Evolutionary conservation across 2,888 invertebrate genomes (phyloP).

Genomic region (Luperina nickerlii): DNA sequence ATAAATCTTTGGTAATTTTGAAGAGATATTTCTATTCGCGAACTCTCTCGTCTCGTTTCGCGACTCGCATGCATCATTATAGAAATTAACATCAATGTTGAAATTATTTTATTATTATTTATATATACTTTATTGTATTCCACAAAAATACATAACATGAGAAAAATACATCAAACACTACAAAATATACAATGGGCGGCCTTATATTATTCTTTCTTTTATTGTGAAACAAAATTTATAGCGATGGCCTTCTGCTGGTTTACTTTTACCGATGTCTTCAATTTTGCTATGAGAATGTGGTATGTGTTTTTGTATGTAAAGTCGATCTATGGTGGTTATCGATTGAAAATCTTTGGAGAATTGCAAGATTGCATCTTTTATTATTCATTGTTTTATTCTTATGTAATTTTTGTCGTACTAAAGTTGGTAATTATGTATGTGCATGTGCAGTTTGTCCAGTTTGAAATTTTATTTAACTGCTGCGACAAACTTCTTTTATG

Average conservation of each 20-base stretch:
- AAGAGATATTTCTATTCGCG: background rate
- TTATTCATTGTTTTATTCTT: background rate
- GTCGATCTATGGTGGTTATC: background rate
- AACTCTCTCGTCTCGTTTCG: background rate
- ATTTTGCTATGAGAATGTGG: too few relatives aligned
- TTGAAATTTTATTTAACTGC: background rate
- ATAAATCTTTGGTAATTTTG: background rate
- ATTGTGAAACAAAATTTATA: constrained; percentile 25
- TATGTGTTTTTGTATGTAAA: background rate
- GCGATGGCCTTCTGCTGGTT: background rate
- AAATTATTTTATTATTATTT: constrained; percentile 19
- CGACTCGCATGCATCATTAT: constrained; percentile 9
- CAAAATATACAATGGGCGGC: too few relatives aligned
- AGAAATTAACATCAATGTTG: constrained; percentile 22
- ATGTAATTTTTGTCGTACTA: background rate
- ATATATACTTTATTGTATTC: too few relatives aligned
- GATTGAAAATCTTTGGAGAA: background rate
- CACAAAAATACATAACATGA: too few relatives aligned
- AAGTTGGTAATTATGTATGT: background rate
- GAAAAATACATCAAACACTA: too few relatives aligned
- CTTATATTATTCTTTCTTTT: background rate
- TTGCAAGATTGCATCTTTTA: background rate
- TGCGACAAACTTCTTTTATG: background rate
- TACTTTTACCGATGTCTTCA: constrained; percentile 16
- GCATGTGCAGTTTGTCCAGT: background rate